A percentile compares a stretch with the other conserved stretches of the same genome.
Evolutionary conservation across 2,797 vertebrate species (phyloP).

Genomic region (Lepilemur septentrionalis): DNA sequence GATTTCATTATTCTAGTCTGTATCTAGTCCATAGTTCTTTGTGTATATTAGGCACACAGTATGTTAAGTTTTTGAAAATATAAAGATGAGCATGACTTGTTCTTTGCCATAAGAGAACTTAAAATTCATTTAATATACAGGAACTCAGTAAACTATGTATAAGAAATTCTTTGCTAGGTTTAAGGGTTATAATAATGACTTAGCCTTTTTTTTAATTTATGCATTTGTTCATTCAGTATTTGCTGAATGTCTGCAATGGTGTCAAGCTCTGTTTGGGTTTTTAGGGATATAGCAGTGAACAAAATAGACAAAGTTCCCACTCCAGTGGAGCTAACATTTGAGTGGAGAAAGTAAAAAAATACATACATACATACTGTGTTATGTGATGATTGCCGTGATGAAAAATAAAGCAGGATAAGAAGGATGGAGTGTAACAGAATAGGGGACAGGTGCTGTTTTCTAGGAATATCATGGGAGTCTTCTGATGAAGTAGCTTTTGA

Average conservation of each 20-base stretch:
- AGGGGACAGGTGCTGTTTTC: neutral
- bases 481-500: neutral
- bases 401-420: neutral
- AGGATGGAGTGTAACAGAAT: neutral
- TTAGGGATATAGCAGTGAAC: neutral
- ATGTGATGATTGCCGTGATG: neutral
- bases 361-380: neutral
- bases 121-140: neutral
- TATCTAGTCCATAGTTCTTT: neutral
- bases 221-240: neutral
- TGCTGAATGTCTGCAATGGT: neutral
- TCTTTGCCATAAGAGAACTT: conserved; percentile 12
- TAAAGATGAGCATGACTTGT: neutral
- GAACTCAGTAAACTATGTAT: neutral
- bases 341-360: neutral
- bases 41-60: neutral
- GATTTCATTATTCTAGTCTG: neutral
- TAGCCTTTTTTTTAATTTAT: neutral
- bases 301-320: neutral
- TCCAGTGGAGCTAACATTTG: neutral
- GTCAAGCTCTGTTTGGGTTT: neutral
- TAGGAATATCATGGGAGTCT: neutral
- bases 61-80: conserved; percentile 11
- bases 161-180: neutral
- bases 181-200: neutral